phyloP scores from a whole-genome alignment of 1,140 invertebrate species.

The Brachionus rotundiformis region DNA sequence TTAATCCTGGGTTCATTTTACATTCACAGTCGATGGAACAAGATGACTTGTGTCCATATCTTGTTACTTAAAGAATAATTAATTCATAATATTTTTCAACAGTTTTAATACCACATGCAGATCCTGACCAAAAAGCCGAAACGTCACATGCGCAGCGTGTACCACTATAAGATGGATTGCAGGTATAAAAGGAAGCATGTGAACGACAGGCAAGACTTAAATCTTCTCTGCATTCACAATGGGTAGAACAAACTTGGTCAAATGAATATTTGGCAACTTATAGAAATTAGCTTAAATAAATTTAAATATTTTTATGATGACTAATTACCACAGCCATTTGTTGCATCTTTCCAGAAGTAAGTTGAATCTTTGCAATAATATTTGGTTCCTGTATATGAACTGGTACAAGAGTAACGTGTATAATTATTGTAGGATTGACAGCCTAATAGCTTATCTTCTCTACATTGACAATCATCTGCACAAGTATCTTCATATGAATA shows the following conservation, averaged over 20 bases:
- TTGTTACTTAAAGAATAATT: background rate
- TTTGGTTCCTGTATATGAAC: background rate
- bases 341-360: background rate
- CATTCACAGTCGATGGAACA: background rate
- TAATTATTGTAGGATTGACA: background rate
- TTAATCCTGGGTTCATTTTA: background rate
- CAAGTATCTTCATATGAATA: background rate
- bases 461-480: background rate
- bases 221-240: conserved; percentile 3
- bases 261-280: background rate
- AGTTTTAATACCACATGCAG: background rate
- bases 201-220: background rate
- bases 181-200: background rate
- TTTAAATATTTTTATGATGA: no score
- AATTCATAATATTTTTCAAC: no score
- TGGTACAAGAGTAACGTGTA: background rate
- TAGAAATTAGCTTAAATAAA: no score
- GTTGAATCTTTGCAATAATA: background rate
- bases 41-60: background rate
- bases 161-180: background rate
- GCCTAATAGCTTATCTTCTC: background rate
- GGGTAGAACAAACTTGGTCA: background rate
- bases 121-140: background rate
- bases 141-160: background rate
- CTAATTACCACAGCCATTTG: background rate